Percentiles rank a stretch among this genome's conserved stretches.
Evolutionary conservation across 2,888 invertebrate genomes (phyloP).

Genomic region (Neuroscelio doddi): DNA sequence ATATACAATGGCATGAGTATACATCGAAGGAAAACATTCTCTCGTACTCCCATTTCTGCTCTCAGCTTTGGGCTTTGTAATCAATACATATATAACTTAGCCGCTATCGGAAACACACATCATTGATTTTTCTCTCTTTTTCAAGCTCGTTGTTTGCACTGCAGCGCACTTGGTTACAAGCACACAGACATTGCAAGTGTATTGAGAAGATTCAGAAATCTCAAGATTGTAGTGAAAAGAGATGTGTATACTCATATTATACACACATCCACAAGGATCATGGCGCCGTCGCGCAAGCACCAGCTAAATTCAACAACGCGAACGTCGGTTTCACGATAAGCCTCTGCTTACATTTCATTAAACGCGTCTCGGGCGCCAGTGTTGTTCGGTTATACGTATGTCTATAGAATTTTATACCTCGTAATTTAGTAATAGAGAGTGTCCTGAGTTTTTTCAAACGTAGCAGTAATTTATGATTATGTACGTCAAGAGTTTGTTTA

Average conservation of each 20-base stretch:
- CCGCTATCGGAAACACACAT: constrained; percentile 22
- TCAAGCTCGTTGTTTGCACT: neutral
- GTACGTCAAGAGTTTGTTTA: too few species aligned
- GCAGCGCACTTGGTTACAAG: constrained; percentile 1
- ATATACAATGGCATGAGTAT: constrained; percentile 9
- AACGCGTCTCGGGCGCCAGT: neutral
- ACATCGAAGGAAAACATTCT: constrained; percentile 14
- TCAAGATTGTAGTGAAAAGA: neutral
- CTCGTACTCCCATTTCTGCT: constrained; percentile 2
- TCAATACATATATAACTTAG: constrained; percentile 18
- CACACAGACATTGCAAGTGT: neutral
- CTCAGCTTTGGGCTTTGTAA: constrained; percentile 8
- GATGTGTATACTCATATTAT: neutral
- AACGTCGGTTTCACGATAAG: neutral
- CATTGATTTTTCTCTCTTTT: constrained; percentile 18
- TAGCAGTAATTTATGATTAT: neutral
- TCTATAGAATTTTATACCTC: neutral
- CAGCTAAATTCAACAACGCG: neutral
- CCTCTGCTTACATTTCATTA: constrained; percentile 11
- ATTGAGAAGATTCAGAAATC: neutral
- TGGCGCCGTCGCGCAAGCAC: neutral
- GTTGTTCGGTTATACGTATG: neutral
- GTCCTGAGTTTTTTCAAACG: neutral
- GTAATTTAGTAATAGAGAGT: constrained; percentile 2
- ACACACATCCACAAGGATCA: neutral